phyloP scores from a whole-genome alignment of 2,797 vertebrate genomes.

The Sebastes hubbsi region DNA sequence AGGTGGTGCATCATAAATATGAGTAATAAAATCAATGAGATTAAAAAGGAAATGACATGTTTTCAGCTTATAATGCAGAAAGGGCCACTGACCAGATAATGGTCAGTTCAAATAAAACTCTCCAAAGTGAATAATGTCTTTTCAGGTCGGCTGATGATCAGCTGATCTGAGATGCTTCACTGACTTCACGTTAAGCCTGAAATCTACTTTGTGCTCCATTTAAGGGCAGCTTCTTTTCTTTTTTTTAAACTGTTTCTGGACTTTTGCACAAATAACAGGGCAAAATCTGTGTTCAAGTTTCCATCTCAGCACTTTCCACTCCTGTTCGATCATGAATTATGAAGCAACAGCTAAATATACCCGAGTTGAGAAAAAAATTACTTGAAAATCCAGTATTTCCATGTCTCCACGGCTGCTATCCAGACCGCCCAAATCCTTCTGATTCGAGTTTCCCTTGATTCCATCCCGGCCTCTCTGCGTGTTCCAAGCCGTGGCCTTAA shows the following conservation, averaged over 20 bases:
- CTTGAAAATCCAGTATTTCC: constrained; percentile 9
- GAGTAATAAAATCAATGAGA: background rate
- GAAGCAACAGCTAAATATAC: constrained; percentile 17
- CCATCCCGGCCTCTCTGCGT: constrained; percentile 7
- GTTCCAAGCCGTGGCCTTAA: constrained; percentile 26
- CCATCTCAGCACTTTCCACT: constrained; percentile 1
- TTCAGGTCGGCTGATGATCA: constrained; percentile 4
- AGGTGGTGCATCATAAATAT: background rate
- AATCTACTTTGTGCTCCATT: background rate
- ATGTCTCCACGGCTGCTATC: background rate
- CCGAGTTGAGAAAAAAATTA: background rate
- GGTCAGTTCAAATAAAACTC: no score
- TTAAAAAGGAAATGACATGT: background rate
- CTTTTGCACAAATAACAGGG: background rate
- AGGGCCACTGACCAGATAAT: background rate
- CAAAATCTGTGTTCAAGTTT: background rate
- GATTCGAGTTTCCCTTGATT: constrained; percentile 8
- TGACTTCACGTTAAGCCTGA: background rate
- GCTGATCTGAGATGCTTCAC: background rate
- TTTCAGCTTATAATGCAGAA: background rate
- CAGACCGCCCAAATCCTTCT: constrained; percentile 16
- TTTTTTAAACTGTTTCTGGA: background rate
- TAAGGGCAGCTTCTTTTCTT: background rate
- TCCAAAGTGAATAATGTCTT: background rate
- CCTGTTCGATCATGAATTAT: background rate